phyloP scores from a whole-genome alignment of 2,113 vertebrate genomes.

The Sclerurus mexicanus region DNA sequence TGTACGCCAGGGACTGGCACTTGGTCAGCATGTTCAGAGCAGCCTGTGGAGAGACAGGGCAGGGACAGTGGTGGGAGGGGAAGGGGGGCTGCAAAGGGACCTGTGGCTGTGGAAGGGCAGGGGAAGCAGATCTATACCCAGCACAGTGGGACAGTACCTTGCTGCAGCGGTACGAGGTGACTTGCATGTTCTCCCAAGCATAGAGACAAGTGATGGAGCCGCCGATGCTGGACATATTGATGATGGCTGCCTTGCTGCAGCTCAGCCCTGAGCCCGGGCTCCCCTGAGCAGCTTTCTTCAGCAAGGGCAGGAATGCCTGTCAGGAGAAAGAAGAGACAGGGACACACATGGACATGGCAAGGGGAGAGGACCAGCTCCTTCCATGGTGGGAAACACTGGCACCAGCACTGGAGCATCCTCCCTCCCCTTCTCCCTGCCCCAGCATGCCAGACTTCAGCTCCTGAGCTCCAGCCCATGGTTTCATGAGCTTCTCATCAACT shows the following conservation, averaged over 20 bases:
- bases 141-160: background rate
- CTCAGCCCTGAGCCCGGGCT: background rate
- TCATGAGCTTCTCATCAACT: accelerated
- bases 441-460: background rate
- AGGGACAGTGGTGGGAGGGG: background rate
- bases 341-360: accelerated
- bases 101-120: background rate
- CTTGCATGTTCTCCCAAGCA: background rate
- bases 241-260: conserved; percentile 20
- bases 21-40: conserved; percentile 3
- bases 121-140: background rate
- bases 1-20: background rate
- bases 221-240: conserved; percentile 35
- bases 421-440: background rate
- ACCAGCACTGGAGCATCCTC: background rate
- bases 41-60: background rate
- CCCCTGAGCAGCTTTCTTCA: conserved; percentile 11
- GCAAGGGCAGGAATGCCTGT: background rate
- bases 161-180: conserved; percentile 26
- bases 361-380: background rate
- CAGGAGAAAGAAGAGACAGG: background rate
- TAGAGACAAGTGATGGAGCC: background rate
- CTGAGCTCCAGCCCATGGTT: accelerated
- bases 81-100: background rate
- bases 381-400: accelerated